phyloP scores from a whole-genome alignment of 2,113 vertebrate genomes.

The Elephas maximus region DNA sequence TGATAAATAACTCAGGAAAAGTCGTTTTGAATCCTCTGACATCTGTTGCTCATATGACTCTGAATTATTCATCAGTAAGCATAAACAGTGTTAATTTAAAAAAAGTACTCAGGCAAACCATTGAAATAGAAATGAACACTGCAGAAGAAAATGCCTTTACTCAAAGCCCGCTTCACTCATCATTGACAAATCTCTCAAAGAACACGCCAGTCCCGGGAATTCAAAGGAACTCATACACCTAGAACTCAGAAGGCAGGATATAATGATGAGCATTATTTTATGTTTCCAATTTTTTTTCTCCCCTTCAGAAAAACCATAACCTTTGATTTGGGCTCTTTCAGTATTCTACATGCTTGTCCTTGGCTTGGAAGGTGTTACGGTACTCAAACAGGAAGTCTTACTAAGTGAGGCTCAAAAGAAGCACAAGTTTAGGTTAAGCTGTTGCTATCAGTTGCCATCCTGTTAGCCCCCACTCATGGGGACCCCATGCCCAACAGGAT shows the following conservation, averaged over 20 bases:
- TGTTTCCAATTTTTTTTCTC: background rate
- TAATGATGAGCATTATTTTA: background rate
- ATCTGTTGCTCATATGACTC: conserved; percentile 76
- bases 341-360: background rate
- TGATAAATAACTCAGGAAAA: conserved; percentile 82
- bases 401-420: background rate
- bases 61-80: conserved; percentile 81
- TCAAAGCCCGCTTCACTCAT: background rate
- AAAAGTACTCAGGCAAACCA: conserved; percentile 76
- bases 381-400: conserved; percentile 27
- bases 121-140: conserved; percentile 71
- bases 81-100: conserved; percentile 78
- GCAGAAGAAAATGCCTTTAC: conserved; percentile 69
- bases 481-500: background rate
- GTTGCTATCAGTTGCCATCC: background rate
- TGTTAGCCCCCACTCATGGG: background rate
- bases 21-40: conserved; percentile 79
- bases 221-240: background rate
- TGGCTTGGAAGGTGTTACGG: background rate
- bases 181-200: conserved; percentile 56
- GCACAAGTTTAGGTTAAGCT: background rate
- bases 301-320: background rate
- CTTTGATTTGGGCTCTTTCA: background rate
- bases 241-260: background rate
- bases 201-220: background rate